Evolutionary conservation across 1,140 invertebrate genomes (phyloP), one percentile per base, ranked within the genome.

Genomic region (Agraylea sexmaculata): DNA sequence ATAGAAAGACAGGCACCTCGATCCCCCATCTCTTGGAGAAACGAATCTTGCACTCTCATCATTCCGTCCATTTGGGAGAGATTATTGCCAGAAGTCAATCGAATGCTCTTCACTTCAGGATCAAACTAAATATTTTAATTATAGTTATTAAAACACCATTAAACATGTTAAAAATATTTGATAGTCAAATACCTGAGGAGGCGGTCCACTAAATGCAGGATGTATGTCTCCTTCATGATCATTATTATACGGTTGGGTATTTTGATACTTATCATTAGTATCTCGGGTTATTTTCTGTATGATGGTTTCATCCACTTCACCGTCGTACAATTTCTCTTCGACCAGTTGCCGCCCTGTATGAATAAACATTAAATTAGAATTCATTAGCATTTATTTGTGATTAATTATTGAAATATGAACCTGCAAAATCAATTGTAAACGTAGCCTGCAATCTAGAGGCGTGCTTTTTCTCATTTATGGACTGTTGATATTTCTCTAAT

Each of bases 1-100:
- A 97, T 81, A 53, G 87, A 92, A 4, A 98, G 62, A 64, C 92
- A 96, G 47, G 78, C 66, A 1, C 90, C 91, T 50, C 80, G 69
- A 67, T 97, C 93, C 27, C 74, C 72, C 77, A 93, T 89, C 68
- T 90, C 83, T 49, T 86, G 73, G 35, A 90, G 68, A 52, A 87
- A 79, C 40, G 73, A 72, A 57, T 95, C 89, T 60, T 93, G 89
- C 21, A 93, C 70, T 19, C 77, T 62, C 6, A 17, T 25, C 5
- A 43, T 41, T 19, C 21, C 16, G 28, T 30, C 29, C 18, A 41
- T 50, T 46, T 17, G 3, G 12, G n/a, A n/a, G n/a, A n/a, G n/a
- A n/a, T n/a, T n/a, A n/a, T n/a, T n/a, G n/a, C n/a, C n/a, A n/a
- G n/a, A n/a, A n/a, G n/a, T n/a, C n/a, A n/a, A n/a, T n/a, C 15